Evolutionary conservation across 2,888 invertebrate species (phyloP).

Genomic region (Seira ritae): DNA sequence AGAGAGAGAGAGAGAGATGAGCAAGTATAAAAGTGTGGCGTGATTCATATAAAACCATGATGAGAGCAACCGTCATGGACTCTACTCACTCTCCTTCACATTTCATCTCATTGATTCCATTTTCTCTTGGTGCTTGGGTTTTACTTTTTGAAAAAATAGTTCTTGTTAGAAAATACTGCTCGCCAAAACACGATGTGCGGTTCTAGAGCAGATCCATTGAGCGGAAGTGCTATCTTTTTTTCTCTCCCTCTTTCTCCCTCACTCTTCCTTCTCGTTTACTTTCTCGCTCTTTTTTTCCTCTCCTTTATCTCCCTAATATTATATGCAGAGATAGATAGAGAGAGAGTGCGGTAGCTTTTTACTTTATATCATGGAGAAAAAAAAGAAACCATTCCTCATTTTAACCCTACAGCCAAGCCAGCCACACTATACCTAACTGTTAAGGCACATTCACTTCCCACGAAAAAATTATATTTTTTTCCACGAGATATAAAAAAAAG

Average conservation of each 20-base stretch:
- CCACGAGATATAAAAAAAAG: conserved; percentile 20
- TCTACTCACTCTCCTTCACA: conserved; percentile 60
- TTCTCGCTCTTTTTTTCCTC: conserved; percentile 60
- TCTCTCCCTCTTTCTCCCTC: conserved; percentile 34
- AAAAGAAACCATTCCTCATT: conserved; percentile 22
- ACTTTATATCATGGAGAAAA: conserved; percentile 28
- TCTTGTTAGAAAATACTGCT: conserved; percentile 42
- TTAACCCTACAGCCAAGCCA: conserved; percentile 33
- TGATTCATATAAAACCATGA: conserved; percentile 56
- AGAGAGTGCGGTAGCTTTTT: conserved; percentile 60
- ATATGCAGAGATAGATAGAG: background rate
- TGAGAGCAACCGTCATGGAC: conserved; percentile 62
- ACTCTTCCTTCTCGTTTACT: conserved; percentile 50
- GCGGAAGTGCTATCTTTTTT: conserved; percentile 74
- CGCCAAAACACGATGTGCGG: conserved; percentile 74
- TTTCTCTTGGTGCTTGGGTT: conserved; percentile 62
- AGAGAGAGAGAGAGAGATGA: conserved; percentile 33
- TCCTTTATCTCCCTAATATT: conserved; percentile 47
- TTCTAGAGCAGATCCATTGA: conserved; percentile 73
- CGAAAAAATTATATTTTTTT: conserved; percentile 22
- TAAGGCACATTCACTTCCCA: conserved; percentile 47
- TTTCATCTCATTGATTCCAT: conserved; percentile 66
- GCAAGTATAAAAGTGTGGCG: conserved; percentile 13
- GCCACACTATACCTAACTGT: conserved; percentile 32
- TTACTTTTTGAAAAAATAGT: conserved; percentile 54